phyloP scores from a whole-genome alignment of 2,113 vertebrate species.

The Isichthys henryi region DNA sequence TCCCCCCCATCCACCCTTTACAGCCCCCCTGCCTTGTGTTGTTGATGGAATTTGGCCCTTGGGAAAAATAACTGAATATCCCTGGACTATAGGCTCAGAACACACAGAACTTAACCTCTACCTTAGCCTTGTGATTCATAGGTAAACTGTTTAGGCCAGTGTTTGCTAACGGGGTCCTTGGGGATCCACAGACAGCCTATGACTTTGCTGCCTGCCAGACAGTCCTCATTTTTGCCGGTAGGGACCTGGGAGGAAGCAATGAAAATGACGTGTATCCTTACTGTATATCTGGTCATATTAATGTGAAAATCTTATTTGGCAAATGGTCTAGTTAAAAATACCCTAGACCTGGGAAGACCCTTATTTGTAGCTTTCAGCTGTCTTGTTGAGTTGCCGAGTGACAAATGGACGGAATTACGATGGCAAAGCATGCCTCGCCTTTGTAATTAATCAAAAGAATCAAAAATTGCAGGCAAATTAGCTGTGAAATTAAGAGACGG shows the following conservation, averaged over 20 bases:
- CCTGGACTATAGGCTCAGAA: not conserved
- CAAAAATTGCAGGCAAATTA: not conserved
- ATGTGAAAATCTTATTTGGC: not conserved
- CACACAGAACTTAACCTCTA: not conserved
- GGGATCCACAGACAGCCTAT: not conserved
- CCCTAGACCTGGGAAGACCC: not conserved
- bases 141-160: not conserved
- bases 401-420: not conserved
- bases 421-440: not conserved
- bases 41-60: not conserved
- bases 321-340: not conserved
- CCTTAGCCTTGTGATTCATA: not conserved
- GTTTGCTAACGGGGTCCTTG: not conserved
- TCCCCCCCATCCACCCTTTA: not conserved
- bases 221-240: not conserved
- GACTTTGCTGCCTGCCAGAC: not conserved
- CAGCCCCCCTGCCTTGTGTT: not conserved
- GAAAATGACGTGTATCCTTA: not conserved
- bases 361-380: not conserved
- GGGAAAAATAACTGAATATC: not conserved
- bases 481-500: not conserved
- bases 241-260: not conserved
- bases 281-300: not conserved
- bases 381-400: not conserved
- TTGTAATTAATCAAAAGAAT: not conserved